These are phyloP conservation scores for Fragum sueziense DNA, from an alignment of 2,888 invertebrate species.

Conservation along the genomic window DNA sequence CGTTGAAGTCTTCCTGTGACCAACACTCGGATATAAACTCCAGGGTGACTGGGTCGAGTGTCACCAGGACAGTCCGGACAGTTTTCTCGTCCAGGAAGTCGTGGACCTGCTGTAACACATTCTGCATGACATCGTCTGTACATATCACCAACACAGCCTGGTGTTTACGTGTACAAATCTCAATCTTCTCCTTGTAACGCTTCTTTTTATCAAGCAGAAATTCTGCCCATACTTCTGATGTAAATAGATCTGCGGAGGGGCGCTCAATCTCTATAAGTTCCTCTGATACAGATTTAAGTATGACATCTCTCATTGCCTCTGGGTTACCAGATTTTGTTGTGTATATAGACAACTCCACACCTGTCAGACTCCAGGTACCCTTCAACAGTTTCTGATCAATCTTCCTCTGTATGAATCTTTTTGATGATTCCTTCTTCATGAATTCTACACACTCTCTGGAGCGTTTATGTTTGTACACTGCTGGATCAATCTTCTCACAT, in stretches of 20 bases:
- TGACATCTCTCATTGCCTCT: slow-evolving; percentile 34
- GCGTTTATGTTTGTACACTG: slow-evolving; percentile 40
- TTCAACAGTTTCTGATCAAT: slow-evolving; percentile 44
- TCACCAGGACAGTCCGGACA: slow-evolving; percentile 39
- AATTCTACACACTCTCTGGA: slow-evolving; percentile 51
- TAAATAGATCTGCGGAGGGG: slow-evolving; percentile 37
- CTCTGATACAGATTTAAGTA: slow-evolving; percentile 42
- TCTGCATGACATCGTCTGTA: slow-evolving; percentile 44
- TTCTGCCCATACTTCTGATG: slow-evolving; percentile 52
- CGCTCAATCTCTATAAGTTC: slow-evolving; percentile 41
- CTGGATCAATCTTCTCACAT: slow-evolving; percentile 54
- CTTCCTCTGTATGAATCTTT: slow-evolving; percentile 45
- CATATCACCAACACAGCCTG: slow-evolving; percentile 44
- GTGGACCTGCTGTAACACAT: slow-evolving; percentile 41
- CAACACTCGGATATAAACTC: slow-evolving; percentile 54
- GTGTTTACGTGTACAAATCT: slow-evolving; percentile 42
- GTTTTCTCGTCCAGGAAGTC: slow-evolving; percentile 52
- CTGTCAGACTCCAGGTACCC: slow-evolving; percentile 49
- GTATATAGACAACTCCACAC: slow-evolving; percentile 36
- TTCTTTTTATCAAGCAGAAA: slow-evolving; percentile 35
- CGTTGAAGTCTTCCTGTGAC: slow-evolving; percentile 44
- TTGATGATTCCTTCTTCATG: slow-evolving; percentile 37
- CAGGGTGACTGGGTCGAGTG: slow-evolving; percentile 40
- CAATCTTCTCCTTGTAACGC: slow-evolving; percentile 43
- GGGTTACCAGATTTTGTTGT: slow-evolving; percentile 29